phyloP scores from a whole-genome alignment of 2,888 invertebrate species.

The Teleogryllus oceanicus region DNA sequence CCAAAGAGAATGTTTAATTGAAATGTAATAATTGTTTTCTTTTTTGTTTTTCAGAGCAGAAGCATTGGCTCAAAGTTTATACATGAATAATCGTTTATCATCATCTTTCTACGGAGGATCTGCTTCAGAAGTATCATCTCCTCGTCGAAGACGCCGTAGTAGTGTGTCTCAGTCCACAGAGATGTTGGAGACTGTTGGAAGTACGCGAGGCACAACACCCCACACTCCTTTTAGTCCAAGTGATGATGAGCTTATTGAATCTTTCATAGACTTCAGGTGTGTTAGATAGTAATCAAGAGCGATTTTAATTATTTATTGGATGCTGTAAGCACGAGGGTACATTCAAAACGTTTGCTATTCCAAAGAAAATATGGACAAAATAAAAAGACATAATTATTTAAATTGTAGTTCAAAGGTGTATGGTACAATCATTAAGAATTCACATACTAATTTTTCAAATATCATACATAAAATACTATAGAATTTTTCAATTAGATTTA shows the following conservation, averaged over 20 bases:
- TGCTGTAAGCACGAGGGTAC: no score
- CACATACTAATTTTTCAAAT: no score
- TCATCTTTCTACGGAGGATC: constrained; percentile 45
- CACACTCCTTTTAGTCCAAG: constrained; percentile 49
- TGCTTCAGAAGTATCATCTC: constrained; percentile 42
- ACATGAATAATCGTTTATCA: constrained; percentile 56
- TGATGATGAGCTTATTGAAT: constrained; percentile 37
- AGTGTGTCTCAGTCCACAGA: constrained; percentile 42
- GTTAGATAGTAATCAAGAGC: constrained; percentile 19
- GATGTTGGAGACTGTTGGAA: constrained; percentile 38
- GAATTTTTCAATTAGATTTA: no score
- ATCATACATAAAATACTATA: no score
- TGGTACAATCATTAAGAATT: no score
- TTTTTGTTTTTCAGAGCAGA: constrained; percentile 49
- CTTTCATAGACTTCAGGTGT: constrained; percentile 42
- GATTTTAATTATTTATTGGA: no score
- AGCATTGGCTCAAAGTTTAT: constrained; percentile 49
- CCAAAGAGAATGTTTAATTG: no score
- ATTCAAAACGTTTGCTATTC: not conserved
- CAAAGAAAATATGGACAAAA: not conserved
- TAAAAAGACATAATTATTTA: not conserved
- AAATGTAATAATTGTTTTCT: not conserved
- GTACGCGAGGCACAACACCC: constrained; percentile 44
- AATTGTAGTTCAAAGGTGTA: not conserved
- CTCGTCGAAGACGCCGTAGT: constrained; percentile 40